Evolutionary conservation across 2,797 vertebrate genomes (phyloP), one percentile per base, ranked within the genome.

Genomic region (Salmo trutta): DNA sequence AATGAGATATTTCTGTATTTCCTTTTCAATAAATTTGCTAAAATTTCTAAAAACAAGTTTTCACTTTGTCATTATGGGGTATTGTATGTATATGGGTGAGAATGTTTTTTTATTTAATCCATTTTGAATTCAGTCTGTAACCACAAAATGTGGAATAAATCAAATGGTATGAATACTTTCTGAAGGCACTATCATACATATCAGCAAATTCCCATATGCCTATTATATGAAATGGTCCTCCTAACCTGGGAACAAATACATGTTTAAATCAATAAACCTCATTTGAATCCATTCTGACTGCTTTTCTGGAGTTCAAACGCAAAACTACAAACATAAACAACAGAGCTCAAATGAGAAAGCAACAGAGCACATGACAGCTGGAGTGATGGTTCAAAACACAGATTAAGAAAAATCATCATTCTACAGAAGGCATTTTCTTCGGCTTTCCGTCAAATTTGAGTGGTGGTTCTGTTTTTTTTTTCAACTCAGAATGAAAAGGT

Each of bases 251-350:
- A 33, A 33, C 14, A 33, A 17, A 17, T 5, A 5, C 14, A 67
- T 67, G 29, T 33, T 67, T 67, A 24, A 24, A 29, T 67, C 29
- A 29, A 33, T 67, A 67, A 67, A 67, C 15, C 27, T 64, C 16
- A 67, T 67, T 66, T 66, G 64, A 66, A 66, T 66, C 21, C 12
- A 66, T 66, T 66, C 29, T 29, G 27, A 67, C 65, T 10, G 62
- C 21, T 67, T 33, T 67, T 67, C 31, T 29, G 29, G 29, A 17
- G 29, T 29, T 67, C 17, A 33, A 33, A 67, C 27, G 14, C 27
- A 67, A 3, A 24, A 64, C 59, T 64, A n/a, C 16, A 31, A 68
- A 68, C 29, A 31, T 29, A 17, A 67, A 67, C 27, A 31, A 36
- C 29, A 31, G 29, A 33, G 15, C 31, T 68, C 4, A 68, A 68